Evolutionary conservation across 2,888 invertebrate genomes (phyloP), one percentile per base, ranked within the genome.

Genomic region (Fissipunctia ypsillon): DNA sequence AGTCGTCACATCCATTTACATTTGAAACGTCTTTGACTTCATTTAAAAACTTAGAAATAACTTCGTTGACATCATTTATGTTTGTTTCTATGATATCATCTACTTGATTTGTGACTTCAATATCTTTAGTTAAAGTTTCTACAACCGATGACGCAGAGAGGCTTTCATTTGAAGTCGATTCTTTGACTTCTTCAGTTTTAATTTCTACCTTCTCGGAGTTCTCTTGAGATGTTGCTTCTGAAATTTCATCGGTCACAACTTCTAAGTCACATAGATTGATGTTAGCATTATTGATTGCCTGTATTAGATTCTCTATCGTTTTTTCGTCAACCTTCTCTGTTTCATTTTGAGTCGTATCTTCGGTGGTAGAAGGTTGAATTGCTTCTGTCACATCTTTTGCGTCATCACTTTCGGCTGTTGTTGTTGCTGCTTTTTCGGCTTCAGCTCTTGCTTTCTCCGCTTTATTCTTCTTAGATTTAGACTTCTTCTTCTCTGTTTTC

Each of bases 401-500:
- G 38, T 82, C 87, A 45, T 80, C 87, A 28, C 81, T 87, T 64
- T 86, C 80, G 0, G 73, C 91, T 76, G 90, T 91, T 0, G 67
- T 66, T 12, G 67, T 22, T 48, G 80, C 84, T n/a, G 76, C 60
- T 56, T 91, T 91, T 74, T 89, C 88, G 4, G 81, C 76, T 80
- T 88, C 88, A 0, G 81, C 76, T 79, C 91, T 92, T 66, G 89
- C 86, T 69, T 88, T 86, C 48, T 86, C 88, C 5, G 76, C 87
- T 81, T 93, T 94, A 78, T 90, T 95, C 87, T 95, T 96, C 84
- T 96, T 96, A 1, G 94, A 93, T 84, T 95, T 95, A 0, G 93
- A 91, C 83, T 95, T 95, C 83, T 95, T 95, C 65, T 88, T 86
- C 54, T 88, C 86, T 41, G 70, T 59, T 65, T 86, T 86, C 61